phyloP scores from a whole-genome alignment of 2,888 invertebrate genomes.

The Nomada fucata region DNA sequence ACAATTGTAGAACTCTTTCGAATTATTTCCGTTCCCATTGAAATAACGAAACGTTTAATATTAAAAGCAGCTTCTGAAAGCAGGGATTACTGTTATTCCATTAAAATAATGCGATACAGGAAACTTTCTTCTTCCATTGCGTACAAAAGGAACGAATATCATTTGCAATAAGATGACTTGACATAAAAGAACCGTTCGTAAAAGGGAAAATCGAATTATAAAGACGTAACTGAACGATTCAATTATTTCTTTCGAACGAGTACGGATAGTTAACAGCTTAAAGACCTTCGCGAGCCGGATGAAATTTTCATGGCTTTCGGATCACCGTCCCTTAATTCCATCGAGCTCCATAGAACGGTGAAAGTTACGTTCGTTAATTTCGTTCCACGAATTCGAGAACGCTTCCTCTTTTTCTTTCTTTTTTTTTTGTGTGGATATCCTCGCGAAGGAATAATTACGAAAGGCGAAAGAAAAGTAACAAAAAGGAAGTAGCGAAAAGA shows the following conservation, averaged over 20 bases:
- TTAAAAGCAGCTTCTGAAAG: background rate
- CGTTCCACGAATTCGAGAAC: background rate
- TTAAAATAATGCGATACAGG: too few relatives aligned
- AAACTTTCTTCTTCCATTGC: background rate
- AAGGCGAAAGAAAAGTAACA: background rate
- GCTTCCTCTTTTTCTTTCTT: background rate
- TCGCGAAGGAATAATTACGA: background rate
- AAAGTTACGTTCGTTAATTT: slow-evolving; percentile 49
- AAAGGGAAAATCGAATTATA: background rate
- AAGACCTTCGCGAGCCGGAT: slow-evolving; percentile 40
- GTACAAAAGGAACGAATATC: background rate
- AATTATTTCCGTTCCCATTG: too few relatives aligned
- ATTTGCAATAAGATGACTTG: background rate
- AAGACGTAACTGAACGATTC: slow-evolving; percentile 30
- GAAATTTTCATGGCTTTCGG: slow-evolving; percentile 55
- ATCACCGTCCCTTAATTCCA: slow-evolving; percentile 11
- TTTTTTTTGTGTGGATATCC: background rate
- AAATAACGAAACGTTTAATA: too few relatives aligned
- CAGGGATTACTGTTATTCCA: background rate
- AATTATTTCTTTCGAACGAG: slow-evolving; percentile 43
- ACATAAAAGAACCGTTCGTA: background rate
- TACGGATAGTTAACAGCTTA: slow-evolving; percentile 39
- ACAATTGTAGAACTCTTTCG: too few relatives aligned
- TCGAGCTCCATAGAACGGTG: slow-evolving; percentile 21
- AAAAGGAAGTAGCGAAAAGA: background rate